phyloP scores from a whole-genome alignment of 2,888 invertebrate genomes.

The Eupithecia dodoneata region DNA sequence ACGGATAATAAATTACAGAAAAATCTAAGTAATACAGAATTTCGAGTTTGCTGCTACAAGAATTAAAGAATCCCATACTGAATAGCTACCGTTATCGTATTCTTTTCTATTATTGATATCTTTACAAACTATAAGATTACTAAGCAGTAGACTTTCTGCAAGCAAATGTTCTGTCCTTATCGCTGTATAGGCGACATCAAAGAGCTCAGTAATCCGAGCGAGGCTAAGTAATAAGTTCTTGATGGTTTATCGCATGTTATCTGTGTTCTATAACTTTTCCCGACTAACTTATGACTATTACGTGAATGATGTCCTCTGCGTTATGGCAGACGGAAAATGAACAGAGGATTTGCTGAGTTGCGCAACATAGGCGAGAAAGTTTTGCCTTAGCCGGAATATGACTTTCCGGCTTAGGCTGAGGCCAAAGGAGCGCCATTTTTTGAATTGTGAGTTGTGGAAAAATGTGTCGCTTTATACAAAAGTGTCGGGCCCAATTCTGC shows the following conservation, averaged over 20 bases:
- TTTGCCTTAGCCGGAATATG: not conserved
- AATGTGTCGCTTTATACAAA: not conserved
- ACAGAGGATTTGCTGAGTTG: slow-evolving; percentile 15
- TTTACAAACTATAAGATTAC: not conserved
- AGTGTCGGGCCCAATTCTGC: not conserved
- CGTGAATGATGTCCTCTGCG: slow-evolving; percentile 12
- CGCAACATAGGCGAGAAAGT: slow-evolving; percentile 2
- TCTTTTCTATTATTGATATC: not conserved
- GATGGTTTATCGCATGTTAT: slow-evolving; percentile 53
- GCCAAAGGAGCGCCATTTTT: not conserved
- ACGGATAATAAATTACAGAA: too few species aligned
- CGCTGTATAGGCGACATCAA: slow-evolving; percentile 55
- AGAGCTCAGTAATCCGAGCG: slow-evolving; percentile 55
- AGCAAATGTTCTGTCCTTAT: slow-evolving; percentile 34
- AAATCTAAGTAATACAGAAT: too few species aligned
- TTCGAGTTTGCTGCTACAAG: not conserved
- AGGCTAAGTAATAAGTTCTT: slow-evolving; percentile 64
- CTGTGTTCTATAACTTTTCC: slow-evolving; percentile 34
- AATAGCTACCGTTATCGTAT: not conserved
- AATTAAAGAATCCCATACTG: not conserved
- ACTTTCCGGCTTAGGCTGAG: not conserved
- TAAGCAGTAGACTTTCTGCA: slow-evolving; percentile 20
- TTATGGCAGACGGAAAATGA: slow-evolving; percentile 13
- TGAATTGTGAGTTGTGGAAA: not conserved
- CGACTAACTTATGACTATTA: slow-evolving; percentile 28